Evolutionary conservation across 2,113 vertebrate genomes (phyloP), one percentile per base, ranked within the genome.

Genomic region (Eleginops maclovinus): DNA sequence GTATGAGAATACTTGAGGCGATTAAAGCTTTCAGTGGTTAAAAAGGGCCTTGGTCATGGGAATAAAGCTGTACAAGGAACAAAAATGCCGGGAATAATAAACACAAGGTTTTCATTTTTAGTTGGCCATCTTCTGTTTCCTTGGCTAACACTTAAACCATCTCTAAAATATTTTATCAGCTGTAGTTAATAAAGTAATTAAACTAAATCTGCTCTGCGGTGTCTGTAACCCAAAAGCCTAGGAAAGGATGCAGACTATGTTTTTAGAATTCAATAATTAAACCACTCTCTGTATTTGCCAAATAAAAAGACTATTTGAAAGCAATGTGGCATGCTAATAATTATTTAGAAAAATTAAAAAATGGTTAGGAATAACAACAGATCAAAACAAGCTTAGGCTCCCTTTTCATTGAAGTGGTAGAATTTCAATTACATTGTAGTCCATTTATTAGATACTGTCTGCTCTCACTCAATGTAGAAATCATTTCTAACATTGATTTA

Each of bases 141-240:
- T 50, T 62, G 26, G 50, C 56, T 51, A 65, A 64, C 50, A 58
- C 22, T 55, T n/a, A 75, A 75, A 50, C 43, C 56, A 56, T 58
- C 65, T 24, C 58, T 70, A 43, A 70, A 63, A 43, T 28, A 69
- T 69, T 72, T 73, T 40, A 59, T 78, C 81, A 78, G 56, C 56
- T 74, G 70, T 36, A 26, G 19, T 68, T 50, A 55, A 68, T 68
- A 64, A 69, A 74, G 16, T 58, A n/a, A 50, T 53, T 64, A 10
- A 26, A 56, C 43, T 68, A 21, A 36, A 74, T 73, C 36, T 31
- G 54, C 44, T 67, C 19, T 46, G 15, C 11, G 0, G 15, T 10
- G 43, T 31, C 26, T 26, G 53, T 28, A 64, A 49, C 31, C 60
- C 60, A 47, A 59, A 22, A 63, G 13, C 10, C 8, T 0, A 26